A percentile compares a stretch with the other conserved stretches of the same genome.
phyloP scores from a whole-genome alignment of 2,888 invertebrate genomes.

The Mactromeris polynyma region DNA sequence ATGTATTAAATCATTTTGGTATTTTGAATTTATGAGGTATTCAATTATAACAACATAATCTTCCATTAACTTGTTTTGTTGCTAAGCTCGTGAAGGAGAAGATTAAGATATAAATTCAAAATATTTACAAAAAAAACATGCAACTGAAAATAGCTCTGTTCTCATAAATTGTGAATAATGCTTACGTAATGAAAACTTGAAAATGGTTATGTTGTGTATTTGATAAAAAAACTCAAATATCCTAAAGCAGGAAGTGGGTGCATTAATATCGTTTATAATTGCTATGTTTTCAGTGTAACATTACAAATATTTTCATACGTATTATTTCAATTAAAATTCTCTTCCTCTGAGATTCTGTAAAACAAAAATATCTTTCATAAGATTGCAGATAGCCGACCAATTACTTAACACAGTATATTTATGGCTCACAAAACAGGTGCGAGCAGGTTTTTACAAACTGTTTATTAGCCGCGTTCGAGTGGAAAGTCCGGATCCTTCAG shows the following conservation, averaged over 20 bases:
- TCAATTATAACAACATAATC: not conserved
- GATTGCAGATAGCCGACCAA: not conserved
- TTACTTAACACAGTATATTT: not conserved
- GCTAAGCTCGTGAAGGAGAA: too few relatives aligned
- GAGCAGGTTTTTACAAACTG: not conserved
- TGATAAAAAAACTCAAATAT: not conserved
- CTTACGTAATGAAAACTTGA: not conserved
- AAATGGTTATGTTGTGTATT: too few relatives aligned
- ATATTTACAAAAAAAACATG: too few relatives aligned
- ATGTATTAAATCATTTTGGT: not conserved
- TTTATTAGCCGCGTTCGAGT: constrained; percentile 6
- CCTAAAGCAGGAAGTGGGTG: not conserved
- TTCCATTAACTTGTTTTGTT: not conserved
- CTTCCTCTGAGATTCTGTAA: not conserved
- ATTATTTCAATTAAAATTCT: not conserved
- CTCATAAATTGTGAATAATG: not conserved
- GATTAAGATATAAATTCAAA: not conserved
- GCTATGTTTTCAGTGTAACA: not conserved
- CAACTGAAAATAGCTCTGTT: too few relatives aligned
- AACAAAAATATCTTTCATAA: not conserved
- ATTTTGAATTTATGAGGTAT: not conserved
- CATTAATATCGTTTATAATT: not conserved
- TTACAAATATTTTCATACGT: not conserved
- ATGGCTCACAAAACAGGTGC: not conserved
- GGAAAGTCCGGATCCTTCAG: not conserved